Conservation (phyloP, 2,797 vertebrate species). For the Cetoscarus ocellatus region DNA sequence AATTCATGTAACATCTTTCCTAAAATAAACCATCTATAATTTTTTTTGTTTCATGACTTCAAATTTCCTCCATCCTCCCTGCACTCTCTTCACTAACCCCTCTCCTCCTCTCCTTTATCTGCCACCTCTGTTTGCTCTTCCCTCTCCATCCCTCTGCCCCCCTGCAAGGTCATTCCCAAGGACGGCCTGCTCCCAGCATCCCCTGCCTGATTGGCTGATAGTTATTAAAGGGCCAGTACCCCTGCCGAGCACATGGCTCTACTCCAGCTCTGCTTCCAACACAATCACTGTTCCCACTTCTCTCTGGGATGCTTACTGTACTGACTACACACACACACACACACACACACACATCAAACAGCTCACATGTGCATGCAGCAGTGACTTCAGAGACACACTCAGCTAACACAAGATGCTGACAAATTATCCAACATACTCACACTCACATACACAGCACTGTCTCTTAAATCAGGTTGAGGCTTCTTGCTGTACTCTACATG, state of each 20-base stretch:
- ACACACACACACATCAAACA: slow-evolving; percentile 27
- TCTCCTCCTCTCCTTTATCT: slow-evolving; percentile 43
- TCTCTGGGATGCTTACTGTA: slow-evolving; percentile 61
- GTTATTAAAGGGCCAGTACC: slow-evolving; percentile 85
- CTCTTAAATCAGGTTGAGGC: slow-evolving; percentile 34
- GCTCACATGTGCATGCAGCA: slow-evolving; percentile 37
- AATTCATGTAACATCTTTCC: slow-evolving; percentile 13
- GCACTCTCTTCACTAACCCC: slow-evolving; percentile 22
- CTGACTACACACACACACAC: slow-evolving; percentile 24
- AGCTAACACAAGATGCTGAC: slow-evolving; percentile 42
- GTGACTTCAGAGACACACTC: slow-evolving; percentile 29
- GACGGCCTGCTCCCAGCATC: slow-evolving; percentile 81
- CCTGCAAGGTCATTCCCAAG: slow-evolving; percentile 87
- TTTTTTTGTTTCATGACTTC: slow-evolving; percentile 7
- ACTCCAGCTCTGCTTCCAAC: slow-evolving; percentile 50
- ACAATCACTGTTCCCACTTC: slow-evolving; percentile 54
- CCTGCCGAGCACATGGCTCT: slow-evolving; percentile 68
- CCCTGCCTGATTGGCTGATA: slow-evolving; percentile 79
- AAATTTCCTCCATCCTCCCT: slow-evolving; percentile 21
- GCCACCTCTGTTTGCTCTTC: slow-evolving; percentile 44
- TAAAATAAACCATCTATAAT: slow-evolving; percentile 6
- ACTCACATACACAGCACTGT: slow-evolving; percentile 12
- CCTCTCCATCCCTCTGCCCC: slow-evolving; percentile 63
- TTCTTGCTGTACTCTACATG: slow-evolving; percentile 20
- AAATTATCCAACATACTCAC: slow-evolving; percentile 35